Conservation (phyloP, 2,888 invertebrate species). For the Octonoba sinensis region DNA sequence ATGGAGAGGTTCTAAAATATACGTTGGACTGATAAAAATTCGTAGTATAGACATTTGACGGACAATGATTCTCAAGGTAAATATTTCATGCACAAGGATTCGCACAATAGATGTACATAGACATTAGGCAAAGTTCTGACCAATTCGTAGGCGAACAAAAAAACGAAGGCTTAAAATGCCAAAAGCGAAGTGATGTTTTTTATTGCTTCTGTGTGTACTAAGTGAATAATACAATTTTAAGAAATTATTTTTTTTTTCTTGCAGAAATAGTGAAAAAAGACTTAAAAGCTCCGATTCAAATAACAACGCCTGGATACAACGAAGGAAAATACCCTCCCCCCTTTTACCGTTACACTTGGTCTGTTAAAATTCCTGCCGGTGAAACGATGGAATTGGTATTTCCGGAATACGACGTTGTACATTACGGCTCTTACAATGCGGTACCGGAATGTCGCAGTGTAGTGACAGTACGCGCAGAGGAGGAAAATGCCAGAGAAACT, state of each 20-base stretch:
- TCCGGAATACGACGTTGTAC: conserved; percentile 67
- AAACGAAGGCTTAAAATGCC: too few relatives aligned
- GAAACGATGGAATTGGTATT: conserved; percentile 67
- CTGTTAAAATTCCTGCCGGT: conserved; percentile 65
- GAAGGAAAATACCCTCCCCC: conserved; percentile 66
- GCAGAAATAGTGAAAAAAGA: conserved; percentile 65
- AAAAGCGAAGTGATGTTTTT: too few relatives aligned
- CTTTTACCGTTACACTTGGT: conserved; percentile 67
- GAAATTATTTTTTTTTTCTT: not conserved
- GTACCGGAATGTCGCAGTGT: conserved; percentile 67
- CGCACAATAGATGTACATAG: too few relatives aligned
- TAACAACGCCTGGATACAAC: conserved; percentile 66
- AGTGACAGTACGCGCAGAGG: conserved; percentile 61
- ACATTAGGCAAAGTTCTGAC: too few relatives aligned
- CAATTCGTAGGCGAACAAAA: too few relatives aligned
- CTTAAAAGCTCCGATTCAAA: conserved; percentile 64
- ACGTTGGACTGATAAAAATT: too few relatives aligned
- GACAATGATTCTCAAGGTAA: too few relatives aligned
- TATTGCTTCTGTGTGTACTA: too few relatives aligned
- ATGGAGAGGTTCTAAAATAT: too few relatives aligned
- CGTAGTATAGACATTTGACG: too few relatives aligned
- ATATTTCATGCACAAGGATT: too few relatives aligned
- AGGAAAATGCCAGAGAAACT: conserved; percentile 39
- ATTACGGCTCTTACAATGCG: conserved; percentile 67
- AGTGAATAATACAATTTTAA: too few relatives aligned